Percentiles rank a stretch among this genome's conserved stretches.
These are phyloP conservation scores for Ivindomyrus marchei DNA, from an alignment of 2,113 vertebrate genomes.

Conservation along the genomic window DNA sequence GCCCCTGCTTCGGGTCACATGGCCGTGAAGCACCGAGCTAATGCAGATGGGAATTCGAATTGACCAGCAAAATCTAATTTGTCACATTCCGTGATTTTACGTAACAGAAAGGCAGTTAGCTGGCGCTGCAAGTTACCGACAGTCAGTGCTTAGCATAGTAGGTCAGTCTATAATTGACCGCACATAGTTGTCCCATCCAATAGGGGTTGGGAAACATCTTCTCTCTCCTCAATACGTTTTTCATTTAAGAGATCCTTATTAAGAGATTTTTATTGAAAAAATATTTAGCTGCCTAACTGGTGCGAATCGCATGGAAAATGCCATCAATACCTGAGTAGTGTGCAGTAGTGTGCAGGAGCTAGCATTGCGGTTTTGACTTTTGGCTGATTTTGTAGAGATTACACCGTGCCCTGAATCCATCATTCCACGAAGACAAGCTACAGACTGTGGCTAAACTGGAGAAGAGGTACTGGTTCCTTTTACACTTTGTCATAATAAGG, in stretches of 20 bases:
- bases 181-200: not conserved
- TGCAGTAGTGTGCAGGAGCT: not conserved
- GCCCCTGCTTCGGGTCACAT: not conserved
- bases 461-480: slow-evolving; percentile 70
- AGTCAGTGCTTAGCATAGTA: not conserved
- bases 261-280: not conserved
- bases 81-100: not conserved
- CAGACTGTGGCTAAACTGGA: slow-evolving; percentile 72
- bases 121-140: not conserved
- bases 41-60: not conserved
- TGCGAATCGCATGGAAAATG: not conserved
- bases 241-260: not conserved
- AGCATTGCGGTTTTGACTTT: slow-evolving; percentile 25
- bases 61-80: not conserved
- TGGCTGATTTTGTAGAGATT: slow-evolving; percentile 71
- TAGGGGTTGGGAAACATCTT: not conserved
- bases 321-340: not conserved
- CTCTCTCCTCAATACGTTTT: not conserved
- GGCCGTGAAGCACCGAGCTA: not conserved
- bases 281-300: not conserved
- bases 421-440: slow-evolving; percentile 78
- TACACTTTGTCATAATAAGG: not conserved
- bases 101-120: not conserved
- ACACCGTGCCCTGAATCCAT: slow-evolving; percentile 85
- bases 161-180: not conserved